Base-by-base conservation (phyloP, 2,888 invertebrate genomes). In the Ptychoptera albimana region DNA sequence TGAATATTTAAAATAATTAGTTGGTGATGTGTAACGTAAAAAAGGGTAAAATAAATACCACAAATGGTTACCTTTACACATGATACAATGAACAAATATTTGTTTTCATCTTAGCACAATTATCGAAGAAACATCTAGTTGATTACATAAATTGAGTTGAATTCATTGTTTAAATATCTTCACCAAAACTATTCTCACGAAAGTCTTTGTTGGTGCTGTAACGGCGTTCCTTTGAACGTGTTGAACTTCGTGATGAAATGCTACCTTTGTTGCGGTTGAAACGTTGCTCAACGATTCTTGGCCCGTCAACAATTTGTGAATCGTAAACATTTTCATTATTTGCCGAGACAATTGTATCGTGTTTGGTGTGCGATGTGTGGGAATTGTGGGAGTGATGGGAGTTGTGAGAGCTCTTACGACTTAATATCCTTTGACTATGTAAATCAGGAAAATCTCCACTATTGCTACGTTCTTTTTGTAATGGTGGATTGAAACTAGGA, bases 331-430 rank as follows among this genome's bases (percentile, higher is more conserved):
- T 16, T 15, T 16, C 8, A 16, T 37, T 14, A 8, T 8, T 16
- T 15, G 8, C 16, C 4, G 37, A 16, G 10, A 11, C 9, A 37
- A 8, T 37, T 9, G 2, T 32, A 12, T 64, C 63, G 1, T 60
- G 59, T 42, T 64, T 64, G 47, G 59, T 55, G 13, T 59, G 58
- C 2, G 63, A 62, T 42, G 60, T 60, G 48, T 63, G 60, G 45
- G 60, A 61, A 48, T 64, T 62, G n/a, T 63, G 57, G 42, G 63
- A 61, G 39, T 37, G 13, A 39, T 29, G 11, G 7, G 38, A 53
- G 42, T 46, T 49, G 37, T 61, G 60, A 2, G 60, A 58, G 30
- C 59, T 57, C 44, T 61, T 60, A 30, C 64, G 57, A 51, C 60
- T 63, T 34, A 57, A 34, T 2, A 60, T 57, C 5, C 61, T 29